Conservation (phyloP, 2,888 invertebrate genomes). For the Strigamia maritima region DNA sequence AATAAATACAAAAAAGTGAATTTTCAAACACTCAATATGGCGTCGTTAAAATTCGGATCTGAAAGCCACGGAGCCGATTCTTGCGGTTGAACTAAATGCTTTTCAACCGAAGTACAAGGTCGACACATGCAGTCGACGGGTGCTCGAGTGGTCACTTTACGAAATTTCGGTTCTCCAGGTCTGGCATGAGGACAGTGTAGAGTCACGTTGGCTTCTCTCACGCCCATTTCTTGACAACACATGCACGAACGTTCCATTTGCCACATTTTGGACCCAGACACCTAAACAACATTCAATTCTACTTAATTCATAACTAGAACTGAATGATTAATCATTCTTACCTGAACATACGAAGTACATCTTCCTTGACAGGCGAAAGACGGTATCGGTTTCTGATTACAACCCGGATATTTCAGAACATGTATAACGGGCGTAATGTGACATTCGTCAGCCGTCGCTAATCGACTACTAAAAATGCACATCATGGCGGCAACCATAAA, state of each 20-base stretch:
- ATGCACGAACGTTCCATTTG: slow-evolving; percentile 93
- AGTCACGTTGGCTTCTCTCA: slow-evolving; percentile 82
- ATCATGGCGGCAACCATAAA: slow-evolving; percentile 36
- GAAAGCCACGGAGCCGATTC: slow-evolving; percentile 66
- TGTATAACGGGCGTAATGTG: slow-evolving; percentile 89
- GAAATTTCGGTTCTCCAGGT: slow-evolving; percentile 72
- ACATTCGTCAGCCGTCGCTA: slow-evolving; percentile 66
- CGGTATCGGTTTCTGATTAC: slow-evolving; percentile 87
- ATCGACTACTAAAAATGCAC: slow-evolving; percentile 27
- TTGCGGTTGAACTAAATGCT: slow-evolving; percentile 81
- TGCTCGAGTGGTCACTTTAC: slow-evolving; percentile 65
- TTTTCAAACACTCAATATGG: not conserved
- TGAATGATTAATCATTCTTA: slow-evolving; percentile 51
- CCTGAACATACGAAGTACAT: slow-evolving; percentile 89
- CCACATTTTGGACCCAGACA: slow-evolving; percentile 92
- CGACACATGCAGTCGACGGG: slow-evolving; percentile 92
- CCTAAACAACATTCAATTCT: slow-evolving; percentile 57
- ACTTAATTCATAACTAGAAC: not conserved
- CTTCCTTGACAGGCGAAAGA: slow-evolving; percentile 88
- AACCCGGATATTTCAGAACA: slow-evolving; percentile 84
- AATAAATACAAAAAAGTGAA: not conserved
- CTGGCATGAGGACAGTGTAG: slow-evolving; percentile 85
- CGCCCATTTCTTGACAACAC: slow-evolving; percentile 92
- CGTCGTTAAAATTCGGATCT: slow-evolving; percentile 10
- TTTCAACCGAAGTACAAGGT: slow-evolving; percentile 83